Percentiles rank a stretch among this genome's conserved stretches.
Conservation (phyloP, 2,113 vertebrate species). For the Sprattus sprattus region DNA sequence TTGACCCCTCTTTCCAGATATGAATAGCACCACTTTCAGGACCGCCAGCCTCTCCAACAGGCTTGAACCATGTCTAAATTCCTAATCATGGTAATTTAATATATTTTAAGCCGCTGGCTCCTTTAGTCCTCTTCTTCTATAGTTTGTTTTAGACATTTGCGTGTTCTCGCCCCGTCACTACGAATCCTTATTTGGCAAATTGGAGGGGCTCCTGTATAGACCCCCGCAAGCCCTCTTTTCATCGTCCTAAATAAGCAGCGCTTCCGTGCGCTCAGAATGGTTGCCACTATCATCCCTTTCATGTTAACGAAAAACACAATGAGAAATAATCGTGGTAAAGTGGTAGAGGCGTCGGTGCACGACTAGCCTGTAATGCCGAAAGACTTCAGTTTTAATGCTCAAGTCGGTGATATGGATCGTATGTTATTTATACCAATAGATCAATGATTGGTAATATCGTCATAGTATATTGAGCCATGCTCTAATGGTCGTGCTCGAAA, state of each 20-base stretch:
- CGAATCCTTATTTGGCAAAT: constrained; percentile 78
- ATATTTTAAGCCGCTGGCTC: constrained; percentile 90
- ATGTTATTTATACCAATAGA: background rate
- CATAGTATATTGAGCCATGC: background rate
- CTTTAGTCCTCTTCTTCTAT: constrained; percentile 84
- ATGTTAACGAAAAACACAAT: background rate
- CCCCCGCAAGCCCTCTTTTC: constrained; percentile 76
- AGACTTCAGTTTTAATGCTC: background rate
- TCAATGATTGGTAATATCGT: background rate
- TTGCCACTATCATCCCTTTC: background rate
- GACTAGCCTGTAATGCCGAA: background rate
- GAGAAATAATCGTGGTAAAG: background rate
- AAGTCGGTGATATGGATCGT: background rate
- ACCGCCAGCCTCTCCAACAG: constrained; percentile 84
- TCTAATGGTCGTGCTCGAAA: background rate
- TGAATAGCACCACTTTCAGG: constrained; percentile 87
- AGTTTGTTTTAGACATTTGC: constrained; percentile 95
- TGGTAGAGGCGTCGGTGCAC: background rate
- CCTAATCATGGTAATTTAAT: constrained; percentile 99
- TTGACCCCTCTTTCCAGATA: constrained; percentile 87
- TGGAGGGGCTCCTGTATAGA: constrained; percentile 77
- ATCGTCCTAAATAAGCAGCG: constrained; percentile 77
- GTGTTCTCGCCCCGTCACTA: constrained; percentile 83
- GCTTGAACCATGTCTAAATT: constrained; percentile 88
- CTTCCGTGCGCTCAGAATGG: constrained; percentile 66